Evolutionary conservation across 2,797 vertebrate genomes (phyloP).

Genomic region (Pelobates cultripes): DNA sequence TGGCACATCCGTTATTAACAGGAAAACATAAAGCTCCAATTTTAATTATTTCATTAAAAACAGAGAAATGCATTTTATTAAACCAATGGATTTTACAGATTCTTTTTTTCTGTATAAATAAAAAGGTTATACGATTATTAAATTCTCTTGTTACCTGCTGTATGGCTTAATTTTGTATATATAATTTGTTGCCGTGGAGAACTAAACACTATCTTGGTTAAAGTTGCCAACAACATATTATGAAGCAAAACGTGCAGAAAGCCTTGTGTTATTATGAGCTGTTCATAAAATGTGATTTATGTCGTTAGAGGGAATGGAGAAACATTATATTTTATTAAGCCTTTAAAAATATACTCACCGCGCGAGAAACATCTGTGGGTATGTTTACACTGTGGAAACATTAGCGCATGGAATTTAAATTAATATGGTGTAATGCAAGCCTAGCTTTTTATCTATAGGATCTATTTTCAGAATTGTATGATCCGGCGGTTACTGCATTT

Average conservation of each 20-base stretch:
- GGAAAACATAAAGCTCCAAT: neutral
- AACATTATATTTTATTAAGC: neutral
- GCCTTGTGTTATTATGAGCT: neutral
- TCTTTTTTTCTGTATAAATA: neutral
- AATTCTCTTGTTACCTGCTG: neutral
- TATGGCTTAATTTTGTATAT: neutral
- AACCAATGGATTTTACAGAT: neutral
- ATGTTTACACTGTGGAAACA: neutral
- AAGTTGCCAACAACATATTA: neutral
- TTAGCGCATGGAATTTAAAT: neutral
- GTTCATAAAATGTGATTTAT: constrained; percentile 1
- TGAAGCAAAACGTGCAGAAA: neutral
- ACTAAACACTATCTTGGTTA: neutral
- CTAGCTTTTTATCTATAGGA: no score
- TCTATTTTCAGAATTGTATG: no score
- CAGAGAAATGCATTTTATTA: neutral
- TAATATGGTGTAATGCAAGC: neutral
- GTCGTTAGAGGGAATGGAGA: neutral
- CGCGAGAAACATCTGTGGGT: neutral
- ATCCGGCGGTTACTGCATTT: no score
- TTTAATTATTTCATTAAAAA: neutral
- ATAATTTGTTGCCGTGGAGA: neutral
- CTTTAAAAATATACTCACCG: neutral
- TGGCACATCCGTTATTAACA: neutral
- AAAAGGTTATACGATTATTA: neutral